phyloP scores from a whole-genome alignment of 2,113 vertebrate genomes.

The Gracilinanus agilis region DNA sequence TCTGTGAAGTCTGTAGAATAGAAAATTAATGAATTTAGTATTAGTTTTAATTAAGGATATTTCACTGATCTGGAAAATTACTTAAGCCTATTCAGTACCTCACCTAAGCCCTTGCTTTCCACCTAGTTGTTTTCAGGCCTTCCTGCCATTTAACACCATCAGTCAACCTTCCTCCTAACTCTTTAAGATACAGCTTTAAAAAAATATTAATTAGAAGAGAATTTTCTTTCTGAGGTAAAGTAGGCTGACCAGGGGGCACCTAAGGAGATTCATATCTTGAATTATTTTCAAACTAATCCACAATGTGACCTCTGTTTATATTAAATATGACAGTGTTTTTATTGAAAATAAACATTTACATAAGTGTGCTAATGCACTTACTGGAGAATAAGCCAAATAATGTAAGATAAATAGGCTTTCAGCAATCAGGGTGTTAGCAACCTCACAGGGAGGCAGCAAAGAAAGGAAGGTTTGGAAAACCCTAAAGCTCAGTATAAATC shows the following conservation, averaged over 20 bases:
- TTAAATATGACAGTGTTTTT: conserved; percentile 15
- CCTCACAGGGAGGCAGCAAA: neutral
- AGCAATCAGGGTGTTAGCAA: neutral
- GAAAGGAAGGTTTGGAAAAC: neutral
- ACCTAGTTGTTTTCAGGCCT: neutral
- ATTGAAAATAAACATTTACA: conserved; percentile 12
- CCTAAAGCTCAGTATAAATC: neutral
- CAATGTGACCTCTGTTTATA: neutral
- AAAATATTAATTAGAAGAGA: neutral
- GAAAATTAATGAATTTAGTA: neutral
- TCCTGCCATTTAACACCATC: neutral
- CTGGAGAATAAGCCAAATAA: conserved; percentile 33
- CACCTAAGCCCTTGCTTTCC: neutral
- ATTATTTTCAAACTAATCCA: neutral
- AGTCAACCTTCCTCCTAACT: neutral
- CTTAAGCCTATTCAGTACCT: neutral
- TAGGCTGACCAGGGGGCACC: conserved; percentile 22
- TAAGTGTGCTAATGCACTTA: neutral
- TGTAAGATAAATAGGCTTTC: neutral
- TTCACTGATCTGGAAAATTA: neutral
- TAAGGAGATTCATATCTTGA: neutral
- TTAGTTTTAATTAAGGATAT: neutral
- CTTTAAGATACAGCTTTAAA: neutral
- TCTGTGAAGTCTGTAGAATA: neutral
- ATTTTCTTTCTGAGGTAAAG: conserved; percentile 18